A percentile compares a stretch with the other conserved stretches of the same genome.
Evolutionary conservation across 30 jellyfish, hydroid and myxozoan genomes (phyloP).

Genomic region (Morbakka virulenta): DNA sequence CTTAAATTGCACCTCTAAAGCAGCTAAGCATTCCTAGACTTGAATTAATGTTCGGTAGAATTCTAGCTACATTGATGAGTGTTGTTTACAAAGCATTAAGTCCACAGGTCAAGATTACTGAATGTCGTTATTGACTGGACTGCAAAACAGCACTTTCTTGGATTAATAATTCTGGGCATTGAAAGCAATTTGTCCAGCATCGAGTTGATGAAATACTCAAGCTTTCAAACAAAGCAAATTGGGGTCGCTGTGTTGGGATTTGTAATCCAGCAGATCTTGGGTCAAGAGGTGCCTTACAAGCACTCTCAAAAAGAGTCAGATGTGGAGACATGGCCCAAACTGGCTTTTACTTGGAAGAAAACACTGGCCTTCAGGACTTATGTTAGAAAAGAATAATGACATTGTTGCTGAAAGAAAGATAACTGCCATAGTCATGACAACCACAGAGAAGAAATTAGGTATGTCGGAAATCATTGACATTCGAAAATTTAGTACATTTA

Average conservation of each 20-base stretch:
- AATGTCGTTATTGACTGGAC: constrained; percentile 27
- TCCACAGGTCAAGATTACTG: constrained; percentile 11
- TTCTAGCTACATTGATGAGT: too few species aligned
- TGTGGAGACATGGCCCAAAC: constrained; percentile 46
- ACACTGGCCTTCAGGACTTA: constrained; percentile 10
- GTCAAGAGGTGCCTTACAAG: constrained; percentile 12
- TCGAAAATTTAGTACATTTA: neutral
- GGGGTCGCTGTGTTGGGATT: too few species aligned
- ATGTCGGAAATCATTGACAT: neutral
- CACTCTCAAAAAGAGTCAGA: neutral
- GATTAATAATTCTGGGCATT: too few species aligned
- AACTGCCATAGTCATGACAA: neutral
- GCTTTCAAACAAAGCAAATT: too few species aligned
- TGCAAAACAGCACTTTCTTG: constrained; percentile 29
- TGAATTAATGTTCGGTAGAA: too few species aligned
- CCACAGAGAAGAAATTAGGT: neutral
- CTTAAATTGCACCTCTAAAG: too few species aligned
- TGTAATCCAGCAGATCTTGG: too few species aligned
- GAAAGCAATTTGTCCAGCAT: too few species aligned
- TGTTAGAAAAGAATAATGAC: neutral
- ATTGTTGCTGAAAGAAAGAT: neutral
- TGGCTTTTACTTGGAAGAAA: constrained; percentile 11
- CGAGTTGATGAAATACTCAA: too few species aligned
- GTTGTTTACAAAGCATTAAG: too few species aligned
- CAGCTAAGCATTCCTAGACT: too few species aligned